A percentile compares a stretch with the other conserved stretches of the same genome.
Evolutionary conservation across 2,888 invertebrate species (phyloP).

Genomic region (Autographa gamma): DNA sequence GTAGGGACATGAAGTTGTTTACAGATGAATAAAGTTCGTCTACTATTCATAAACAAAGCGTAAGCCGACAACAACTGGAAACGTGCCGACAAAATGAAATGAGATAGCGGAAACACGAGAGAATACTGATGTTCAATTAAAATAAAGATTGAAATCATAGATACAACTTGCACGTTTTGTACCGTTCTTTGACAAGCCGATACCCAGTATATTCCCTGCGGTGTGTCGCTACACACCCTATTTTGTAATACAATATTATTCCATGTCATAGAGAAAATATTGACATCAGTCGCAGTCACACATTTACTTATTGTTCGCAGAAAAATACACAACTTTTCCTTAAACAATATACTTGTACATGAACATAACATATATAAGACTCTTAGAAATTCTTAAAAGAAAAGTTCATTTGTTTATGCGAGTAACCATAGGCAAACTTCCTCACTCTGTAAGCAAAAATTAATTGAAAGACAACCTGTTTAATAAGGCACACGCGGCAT

Average conservation of each 20-base stretch:
- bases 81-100: constrained; percentile 7
- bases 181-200: neutral
- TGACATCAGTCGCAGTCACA: neutral
- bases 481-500: neutral
- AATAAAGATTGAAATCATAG: neutral
- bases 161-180: neutral
- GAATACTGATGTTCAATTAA: constrained; percentile 4
- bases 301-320: neutral
- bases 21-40: constrained; percentile 6
- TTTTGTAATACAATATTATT: neutral
- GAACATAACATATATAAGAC: too few species aligned
- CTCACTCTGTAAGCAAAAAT: neutral
- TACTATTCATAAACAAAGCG: constrained; percentile 8
- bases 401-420: neutral
- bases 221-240: neutral
- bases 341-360: too few species aligned
- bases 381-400: too few species aligned
- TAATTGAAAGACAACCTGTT: neutral
- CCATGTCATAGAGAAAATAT: neutral
- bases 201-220: neutral
- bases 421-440: neutral
- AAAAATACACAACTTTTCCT: neutral
- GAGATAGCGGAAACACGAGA: neutral
- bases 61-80: constrained; percentile 1
- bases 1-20: constrained; percentile 1